Conservation (phyloP, 2,888 invertebrate genomes). For the Cephus rjabovi region DNA sequence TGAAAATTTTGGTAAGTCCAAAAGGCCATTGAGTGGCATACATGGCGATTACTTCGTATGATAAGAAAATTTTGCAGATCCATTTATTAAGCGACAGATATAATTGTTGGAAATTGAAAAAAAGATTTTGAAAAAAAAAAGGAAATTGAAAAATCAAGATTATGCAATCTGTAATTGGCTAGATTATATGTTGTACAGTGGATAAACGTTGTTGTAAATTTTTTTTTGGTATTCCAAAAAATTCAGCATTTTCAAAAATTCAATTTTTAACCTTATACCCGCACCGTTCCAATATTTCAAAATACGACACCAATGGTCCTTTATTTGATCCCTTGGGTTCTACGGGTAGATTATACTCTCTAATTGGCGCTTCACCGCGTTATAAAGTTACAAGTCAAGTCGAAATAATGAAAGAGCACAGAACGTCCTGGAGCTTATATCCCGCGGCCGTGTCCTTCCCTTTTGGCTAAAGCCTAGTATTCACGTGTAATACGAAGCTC, state of each 20-base stretch:
- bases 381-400: background rate
- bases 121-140: no score
- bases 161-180: no score
- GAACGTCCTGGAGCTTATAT: background rate
- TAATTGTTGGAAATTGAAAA: no score
- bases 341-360: background rate
- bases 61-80: background rate
- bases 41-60: background rate
- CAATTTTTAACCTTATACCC: no score
- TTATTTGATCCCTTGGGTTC: background rate
- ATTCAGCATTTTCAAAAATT: no score
- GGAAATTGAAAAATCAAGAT: no score
- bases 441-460: background rate
- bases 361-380: background rate
- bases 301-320: background rate
- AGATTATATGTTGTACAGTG: no score
- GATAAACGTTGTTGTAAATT: no score
- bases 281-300: background rate
- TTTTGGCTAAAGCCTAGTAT: slow-evolving; percentile 14
- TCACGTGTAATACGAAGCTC: background rate
- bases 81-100: no score
- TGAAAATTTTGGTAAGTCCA: background rate
- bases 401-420: background rate
- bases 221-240: no score
- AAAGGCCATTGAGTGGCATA: background rate